Evolutionary conservation across 2,113 vertebrate genomes (phyloP).

Genomic region (Pluvianellus socialis): DNA sequence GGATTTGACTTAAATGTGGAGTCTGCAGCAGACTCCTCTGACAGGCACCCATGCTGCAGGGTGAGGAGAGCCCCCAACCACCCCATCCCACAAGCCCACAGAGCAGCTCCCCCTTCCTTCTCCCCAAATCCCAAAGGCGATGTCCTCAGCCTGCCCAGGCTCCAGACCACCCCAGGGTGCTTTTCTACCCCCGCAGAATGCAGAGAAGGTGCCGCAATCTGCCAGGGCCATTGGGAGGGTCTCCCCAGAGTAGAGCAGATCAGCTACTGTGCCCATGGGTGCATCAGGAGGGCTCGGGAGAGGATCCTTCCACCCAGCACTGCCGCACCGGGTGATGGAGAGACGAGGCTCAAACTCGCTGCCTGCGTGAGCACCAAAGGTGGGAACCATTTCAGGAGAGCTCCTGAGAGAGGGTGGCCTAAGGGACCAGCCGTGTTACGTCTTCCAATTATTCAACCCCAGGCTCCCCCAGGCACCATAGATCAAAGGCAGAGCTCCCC

Average conservation of each 20-base stretch:
- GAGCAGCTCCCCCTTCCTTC: background rate
- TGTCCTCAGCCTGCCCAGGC: background rate
- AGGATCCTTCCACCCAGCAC: rapidly evolving
- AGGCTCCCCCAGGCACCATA: background rate
- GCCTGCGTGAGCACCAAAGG: background rate
- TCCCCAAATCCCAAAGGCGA: background rate
- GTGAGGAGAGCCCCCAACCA: background rate
- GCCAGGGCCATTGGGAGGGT: rapidly evolving
- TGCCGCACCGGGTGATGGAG: rapidly evolving
- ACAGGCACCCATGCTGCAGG: rapidly evolving
- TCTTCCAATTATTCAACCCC: background rate
- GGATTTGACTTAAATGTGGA: rapidly evolving
- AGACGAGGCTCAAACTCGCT: background rate
- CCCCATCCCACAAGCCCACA: rapidly evolving
- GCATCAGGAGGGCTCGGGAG: rapidly evolving
- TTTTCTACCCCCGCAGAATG: rapidly evolving
- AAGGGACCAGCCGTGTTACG: background rate
- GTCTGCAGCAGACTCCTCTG: background rate
- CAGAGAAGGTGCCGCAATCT: background rate
- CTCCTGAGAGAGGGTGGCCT: background rate
- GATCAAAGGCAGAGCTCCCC: background rate
- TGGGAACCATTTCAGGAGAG: background rate
- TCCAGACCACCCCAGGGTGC: background rate
- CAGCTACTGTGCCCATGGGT: rapidly evolving
- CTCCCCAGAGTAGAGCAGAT: background rate